Evolutionary conservation across 2,797 vertebrate genomes (phyloP), one percentile per base, ranked within the genome.

Genomic region (Nannoperca obscura): DNA sequence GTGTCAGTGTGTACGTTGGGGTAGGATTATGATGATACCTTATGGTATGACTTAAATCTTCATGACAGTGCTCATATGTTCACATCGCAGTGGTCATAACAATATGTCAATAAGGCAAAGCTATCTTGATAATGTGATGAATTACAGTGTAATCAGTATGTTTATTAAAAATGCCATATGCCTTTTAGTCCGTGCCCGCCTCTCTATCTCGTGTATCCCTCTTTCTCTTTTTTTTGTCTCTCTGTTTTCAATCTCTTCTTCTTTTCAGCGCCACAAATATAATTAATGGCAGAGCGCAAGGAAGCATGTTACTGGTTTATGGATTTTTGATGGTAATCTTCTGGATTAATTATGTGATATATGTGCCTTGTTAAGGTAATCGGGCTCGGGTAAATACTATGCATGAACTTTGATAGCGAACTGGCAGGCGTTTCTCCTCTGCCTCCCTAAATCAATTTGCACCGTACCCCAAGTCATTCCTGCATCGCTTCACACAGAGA

Each of bases 271-370:
- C 78, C 86, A 76, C 91, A 92, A 94, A 93, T 91, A 93, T 92
- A 95, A 94, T 94, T 93, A 95, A 94, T 92, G 85, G 86, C 83
- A 74, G 80, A 83, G 86, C 75, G 82, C 86, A 80, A 85, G 92
- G 91, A 93, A 93, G 91, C 93, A 93, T 94, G 93, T 93, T 93
- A 90, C 92, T 91, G 88, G 87, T 92, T 93, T 94, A 95, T 95
- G 90, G 94, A 95, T 95, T 94, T 94, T 94, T 95, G 94, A 94
- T 95, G 93, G 89, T 94, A 93, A 94, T 95, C 94, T 92, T 83
- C 88, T 84, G 90, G 90, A 94, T 95, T 96, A 95, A 95, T 95
- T 94, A 95, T 93, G 87, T 94, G 94, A 94, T 95, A 94, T 93
- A 94, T 95, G 93, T 94, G 93, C 90, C 91, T 95, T 93, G 91